These are phyloP conservation scores for Sinotaia quadrata DNA, from an alignment of 2,888 invertebrate genomes.

Conservation along the genomic window DNA sequence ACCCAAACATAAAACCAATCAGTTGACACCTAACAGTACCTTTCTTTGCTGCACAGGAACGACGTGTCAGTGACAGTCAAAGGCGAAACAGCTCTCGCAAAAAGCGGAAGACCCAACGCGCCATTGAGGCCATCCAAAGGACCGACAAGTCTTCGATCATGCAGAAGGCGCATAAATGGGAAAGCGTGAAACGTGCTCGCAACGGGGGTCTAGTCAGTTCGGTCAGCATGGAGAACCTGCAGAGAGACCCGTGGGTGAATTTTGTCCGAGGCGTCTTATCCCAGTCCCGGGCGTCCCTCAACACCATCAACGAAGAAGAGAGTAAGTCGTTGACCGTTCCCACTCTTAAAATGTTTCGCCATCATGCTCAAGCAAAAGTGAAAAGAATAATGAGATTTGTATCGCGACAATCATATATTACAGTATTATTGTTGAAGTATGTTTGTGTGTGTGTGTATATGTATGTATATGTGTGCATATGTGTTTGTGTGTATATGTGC, in stretches of 20 bases:
- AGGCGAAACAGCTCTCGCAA: constrained; percentile 47
- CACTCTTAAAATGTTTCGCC: not conserved
- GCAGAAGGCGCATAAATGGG: constrained; percentile 49
- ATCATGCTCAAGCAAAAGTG: no score
- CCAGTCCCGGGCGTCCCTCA: constrained; percentile 52
- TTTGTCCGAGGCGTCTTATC: constrained; percentile 49
- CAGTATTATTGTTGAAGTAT: no score
- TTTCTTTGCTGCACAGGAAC: constrained; percentile 7
- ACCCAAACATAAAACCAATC: no score
- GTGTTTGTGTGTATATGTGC: no score
- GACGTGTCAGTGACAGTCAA: constrained; percentile 25
- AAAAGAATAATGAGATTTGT: no score
- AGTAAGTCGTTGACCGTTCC: not conserved
- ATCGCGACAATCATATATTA: no score
- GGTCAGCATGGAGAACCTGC: constrained; percentile 29
- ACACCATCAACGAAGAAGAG: constrained; percentile 56
- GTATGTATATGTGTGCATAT: no score
- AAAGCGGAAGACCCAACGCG: constrained; percentile 36
- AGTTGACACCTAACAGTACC: no score
- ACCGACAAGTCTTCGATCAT: constrained; percentile 50
- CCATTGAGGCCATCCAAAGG: constrained; percentile 31
- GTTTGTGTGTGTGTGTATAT: no score
- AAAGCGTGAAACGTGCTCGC: constrained; percentile 26
- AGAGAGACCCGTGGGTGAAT: constrained; percentile 53
- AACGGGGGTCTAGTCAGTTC: not conserved